Base-by-base conservation (phyloP, 2,888 invertebrate genomes). In the Patella depressa region DNA sequence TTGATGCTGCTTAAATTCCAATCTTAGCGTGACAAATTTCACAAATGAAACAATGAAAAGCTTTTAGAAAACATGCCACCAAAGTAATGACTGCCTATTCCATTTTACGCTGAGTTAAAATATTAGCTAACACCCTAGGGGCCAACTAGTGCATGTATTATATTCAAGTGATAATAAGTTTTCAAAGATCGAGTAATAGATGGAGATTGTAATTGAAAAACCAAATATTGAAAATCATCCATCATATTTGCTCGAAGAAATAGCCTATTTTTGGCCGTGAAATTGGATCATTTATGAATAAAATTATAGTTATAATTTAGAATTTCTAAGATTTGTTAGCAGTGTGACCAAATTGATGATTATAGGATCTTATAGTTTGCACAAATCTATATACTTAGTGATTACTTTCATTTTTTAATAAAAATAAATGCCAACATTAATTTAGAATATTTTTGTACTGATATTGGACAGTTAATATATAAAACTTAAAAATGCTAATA, bases 61-160 rank as follows among this genome's bases (percentile, higher is more conserved):
- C 24, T 65, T 65, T 65, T 19, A 65, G 65, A 65, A 65, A 65
- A 65, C 19, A 19, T 65, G 15, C 65, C 5, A 11, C 19, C 19
- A 24, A 65, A 65, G 24, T 65, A 65, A 65, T 65, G 65, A 65
- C 65, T 65, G 65, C 65, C 19, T 65, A 24, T 65, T 65, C 65
- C 65, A 24, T 65, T 65, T 65, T 65, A 11, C 65, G 14, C 19
- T 14, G 65, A 19, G 65, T 65, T 65, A 65, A 65, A 65, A 65
- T 65, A 65, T 65, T 65, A 65, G 14, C 65, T 24, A 19, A 65
- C 19, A 65, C 65, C 65, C 65, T 65, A 11, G 65, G 7, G 65
- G 65, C 19, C 24, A 65, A 24, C 11, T 19, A 65, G 65, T 65
- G 65, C 65, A 65, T 19, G 19, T 19, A 65, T 65, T 3, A 65